Evolutionary conservation across 2,797 vertebrate species (phyloP).

Genomic region (Malurus splendens): DNA sequence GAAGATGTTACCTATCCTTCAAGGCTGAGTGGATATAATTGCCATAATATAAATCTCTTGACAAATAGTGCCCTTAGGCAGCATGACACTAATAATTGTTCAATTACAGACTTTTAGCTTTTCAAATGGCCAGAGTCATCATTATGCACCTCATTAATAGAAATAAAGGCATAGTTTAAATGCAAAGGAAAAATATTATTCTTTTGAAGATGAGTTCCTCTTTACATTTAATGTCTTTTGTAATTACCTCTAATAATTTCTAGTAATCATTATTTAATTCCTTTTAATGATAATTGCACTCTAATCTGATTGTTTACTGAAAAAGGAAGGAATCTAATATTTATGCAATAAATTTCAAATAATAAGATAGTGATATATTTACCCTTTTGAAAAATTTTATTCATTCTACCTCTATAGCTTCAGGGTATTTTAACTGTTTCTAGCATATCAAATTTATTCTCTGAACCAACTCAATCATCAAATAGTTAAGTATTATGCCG

Average conservation of each 20-base stretch:
- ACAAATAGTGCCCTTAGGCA: constrained; percentile 75
- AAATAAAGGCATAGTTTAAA: constrained; percentile 59
- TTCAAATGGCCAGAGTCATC: constrained; percentile 68
- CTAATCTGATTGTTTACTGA: constrained; percentile 46
- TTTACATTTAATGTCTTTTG: constrained; percentile 56
- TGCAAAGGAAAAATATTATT: constrained; percentile 55
- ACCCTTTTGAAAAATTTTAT: neutral
- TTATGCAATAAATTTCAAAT: neutral
- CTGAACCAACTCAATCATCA: neutral
- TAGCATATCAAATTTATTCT: neutral
- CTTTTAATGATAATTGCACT: constrained; percentile 36
- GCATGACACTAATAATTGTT: constrained; percentile 75
- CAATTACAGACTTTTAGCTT: constrained; percentile 74
- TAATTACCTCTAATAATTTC: constrained; percentile 55
- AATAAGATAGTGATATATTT: neutral
- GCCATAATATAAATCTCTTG: constrained; percentile 77
- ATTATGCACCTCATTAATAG: constrained; percentile 65
- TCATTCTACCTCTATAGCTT: neutral
- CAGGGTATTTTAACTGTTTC: neutral
- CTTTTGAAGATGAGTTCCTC: constrained; percentile 46
- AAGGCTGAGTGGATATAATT: constrained; percentile 79
- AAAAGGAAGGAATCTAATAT: neutral
- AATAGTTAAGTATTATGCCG: neutral
- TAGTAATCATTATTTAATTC: constrained; percentile 51
- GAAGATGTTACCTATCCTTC: constrained; percentile 80